Percentiles rank a stretch among this genome's conserved stretches.
Conservation (phyloP, 2,888 invertebrate species). For the Odontocolon sp. region DNA sequence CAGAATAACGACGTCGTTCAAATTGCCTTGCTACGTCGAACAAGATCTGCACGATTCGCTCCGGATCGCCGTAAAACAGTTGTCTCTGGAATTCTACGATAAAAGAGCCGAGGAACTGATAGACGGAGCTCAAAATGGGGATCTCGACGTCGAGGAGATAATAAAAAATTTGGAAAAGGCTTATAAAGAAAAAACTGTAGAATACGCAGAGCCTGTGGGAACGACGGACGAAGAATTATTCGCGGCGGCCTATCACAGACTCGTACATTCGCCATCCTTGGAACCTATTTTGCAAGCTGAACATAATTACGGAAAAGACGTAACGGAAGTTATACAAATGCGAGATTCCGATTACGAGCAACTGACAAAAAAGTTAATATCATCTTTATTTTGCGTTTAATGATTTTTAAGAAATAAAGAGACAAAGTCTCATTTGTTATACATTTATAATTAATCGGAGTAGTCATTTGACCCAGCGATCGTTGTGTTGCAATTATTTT, state of each 20-base stretch:
- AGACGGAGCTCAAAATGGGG: slow-evolving; percentile 84
- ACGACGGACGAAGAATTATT: slow-evolving; percentile 93
- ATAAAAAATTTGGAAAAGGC: slow-evolving; percentile 90
- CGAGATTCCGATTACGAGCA: slow-evolving; percentile 88
- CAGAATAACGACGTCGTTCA: slow-evolving; percentile 86
- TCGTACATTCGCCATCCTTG: slow-evolving; percentile 92
- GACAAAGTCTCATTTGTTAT: neutral
- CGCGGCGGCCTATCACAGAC: slow-evolving; percentile 91
- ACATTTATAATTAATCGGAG: neutral
- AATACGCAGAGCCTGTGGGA: slow-evolving; percentile 91
- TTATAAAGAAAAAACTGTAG: slow-evolving; percentile 90
- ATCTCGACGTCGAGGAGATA: slow-evolving; percentile 87
- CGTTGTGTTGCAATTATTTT: neutral
- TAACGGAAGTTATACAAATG: slow-evolving; percentile 87
- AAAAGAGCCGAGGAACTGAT: slow-evolving; percentile 85
- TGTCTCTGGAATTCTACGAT: slow-evolving; percentile 87
- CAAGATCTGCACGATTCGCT: slow-evolving; percentile 85
- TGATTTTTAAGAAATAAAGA: neutral
- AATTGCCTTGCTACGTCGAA: slow-evolving; percentile 87
- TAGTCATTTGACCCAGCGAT: neutral
- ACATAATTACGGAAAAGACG: slow-evolving; percentile 91
- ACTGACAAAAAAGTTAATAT: slow-evolving; percentile 84
- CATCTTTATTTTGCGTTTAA: too few relatives aligned
- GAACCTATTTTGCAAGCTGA: slow-evolving; percentile 95
- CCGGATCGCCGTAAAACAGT: slow-evolving; percentile 84